Conservation (phyloP, 2,888 invertebrate species). For the Hypomecis punctinalis region DNA sequence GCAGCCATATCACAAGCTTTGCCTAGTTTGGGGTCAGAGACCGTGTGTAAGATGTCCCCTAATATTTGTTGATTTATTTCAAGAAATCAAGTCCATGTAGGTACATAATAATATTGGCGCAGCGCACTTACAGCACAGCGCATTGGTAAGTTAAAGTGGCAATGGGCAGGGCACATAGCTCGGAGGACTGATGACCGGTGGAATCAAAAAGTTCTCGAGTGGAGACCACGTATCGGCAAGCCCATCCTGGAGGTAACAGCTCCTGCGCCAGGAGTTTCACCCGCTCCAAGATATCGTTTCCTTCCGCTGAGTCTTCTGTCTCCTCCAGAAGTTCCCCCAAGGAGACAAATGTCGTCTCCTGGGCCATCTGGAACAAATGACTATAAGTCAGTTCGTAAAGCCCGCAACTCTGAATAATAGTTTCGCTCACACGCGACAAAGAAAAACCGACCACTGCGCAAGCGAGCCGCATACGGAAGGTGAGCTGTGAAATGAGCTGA, state of each 20-base stretch:
- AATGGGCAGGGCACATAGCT: too few species aligned
- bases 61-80: too few species aligned
- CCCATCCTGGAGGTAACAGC: neutral
- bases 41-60: too few species aligned
- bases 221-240: neutral
- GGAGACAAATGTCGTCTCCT: constrained; percentile 1
- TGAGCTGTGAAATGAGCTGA: neutral
- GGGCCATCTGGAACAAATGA: constrained; percentile 4
- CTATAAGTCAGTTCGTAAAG: neutral
- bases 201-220: too few species aligned
- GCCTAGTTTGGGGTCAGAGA: too few species aligned
- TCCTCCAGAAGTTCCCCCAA: neutral
- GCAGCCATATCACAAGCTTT: too few species aligned
- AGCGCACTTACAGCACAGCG: too few species aligned
- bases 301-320: neutral
- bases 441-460: neutral
- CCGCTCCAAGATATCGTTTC: neutral
- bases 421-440: too few species aligned
- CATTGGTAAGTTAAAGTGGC: too few species aligned
- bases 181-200: too few species aligned
- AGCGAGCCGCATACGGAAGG: neutral
- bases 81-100: neutral
- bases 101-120: too few species aligned
- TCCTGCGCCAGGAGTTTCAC: constrained; percentile 3
- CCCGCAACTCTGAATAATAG: neutral